These are phyloP conservation scores for Cygnus buccinator DNA, from an alignment of 2,113 vertebrate genomes.

Conservation along the genomic window DNA sequence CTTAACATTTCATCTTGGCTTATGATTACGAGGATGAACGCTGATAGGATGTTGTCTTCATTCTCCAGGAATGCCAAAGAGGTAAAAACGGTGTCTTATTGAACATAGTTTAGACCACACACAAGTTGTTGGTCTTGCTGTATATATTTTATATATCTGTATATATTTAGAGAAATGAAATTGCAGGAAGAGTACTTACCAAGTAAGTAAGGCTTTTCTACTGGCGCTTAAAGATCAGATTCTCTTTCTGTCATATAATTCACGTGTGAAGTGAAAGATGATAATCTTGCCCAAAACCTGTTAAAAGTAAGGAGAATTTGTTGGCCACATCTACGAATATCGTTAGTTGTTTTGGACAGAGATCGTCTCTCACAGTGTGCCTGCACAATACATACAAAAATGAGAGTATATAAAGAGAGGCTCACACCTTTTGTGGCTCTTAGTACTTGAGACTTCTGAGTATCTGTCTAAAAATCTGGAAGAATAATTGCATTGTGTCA, in stretches of 20 bases:
- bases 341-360: not conserved
- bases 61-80: conserved; percentile 39
- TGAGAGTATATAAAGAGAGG: not conserved
- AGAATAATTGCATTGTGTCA: not conserved
- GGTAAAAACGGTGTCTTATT: conserved; percentile 28
- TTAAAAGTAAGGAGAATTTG: not conserved
- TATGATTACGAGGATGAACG: conserved; percentile 35
- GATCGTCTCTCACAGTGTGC: not conserved
- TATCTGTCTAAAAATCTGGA: not conserved
- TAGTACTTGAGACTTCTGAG: not conserved
- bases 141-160: not conserved
- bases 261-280: not conserved
- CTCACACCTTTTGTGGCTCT: not conserved
- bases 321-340: not conserved
- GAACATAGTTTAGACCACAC: conserved; percentile 45
- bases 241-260: not conserved
- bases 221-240: not conserved
- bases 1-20: conserved; percentile 62
- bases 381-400: not conserved
- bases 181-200: not conserved
- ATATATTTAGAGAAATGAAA: not conserved
- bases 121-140: conserved; percentile 6
- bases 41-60: conserved; percentile 42
- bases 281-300: not conserved
- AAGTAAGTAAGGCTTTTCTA: not conserved